phyloP scores from a whole-genome alignment of 2,797 vertebrate species.

The Graptemys geographica region DNA sequence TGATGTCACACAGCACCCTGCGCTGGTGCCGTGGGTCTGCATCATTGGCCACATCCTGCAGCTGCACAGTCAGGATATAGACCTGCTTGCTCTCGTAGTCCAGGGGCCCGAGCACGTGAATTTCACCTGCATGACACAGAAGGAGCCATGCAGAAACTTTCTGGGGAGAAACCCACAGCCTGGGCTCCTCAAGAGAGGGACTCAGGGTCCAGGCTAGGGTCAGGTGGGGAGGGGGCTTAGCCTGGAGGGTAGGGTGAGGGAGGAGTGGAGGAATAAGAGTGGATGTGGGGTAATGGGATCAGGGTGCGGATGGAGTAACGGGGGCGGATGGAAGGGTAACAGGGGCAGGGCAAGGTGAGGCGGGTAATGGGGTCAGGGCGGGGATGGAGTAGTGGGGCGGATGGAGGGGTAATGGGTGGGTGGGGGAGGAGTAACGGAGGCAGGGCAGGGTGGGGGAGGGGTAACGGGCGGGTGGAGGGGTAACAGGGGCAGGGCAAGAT shows the following conservation, averaged over 20 bases:
- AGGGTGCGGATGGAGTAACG: not conserved
- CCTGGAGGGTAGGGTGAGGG: not conserved
- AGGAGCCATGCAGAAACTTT: not conserved
- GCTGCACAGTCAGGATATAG: constrained; percentile 68
- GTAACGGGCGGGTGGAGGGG: not conserved
- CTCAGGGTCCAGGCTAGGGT: not conserved
- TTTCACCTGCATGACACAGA: constrained; percentile 52
- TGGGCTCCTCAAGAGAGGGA: not conserved
- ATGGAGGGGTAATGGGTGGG: too few species aligned
- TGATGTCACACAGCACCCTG: constrained; percentile 69
- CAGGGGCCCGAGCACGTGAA: constrained; percentile 67
- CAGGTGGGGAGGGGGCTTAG: too few species aligned
- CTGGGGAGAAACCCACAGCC: not conserved
- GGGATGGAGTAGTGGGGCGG: too few species aligned
- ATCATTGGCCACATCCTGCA: constrained; percentile 78
- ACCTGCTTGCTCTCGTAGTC: constrained; percentile 69
- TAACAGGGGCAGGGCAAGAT: too few species aligned
- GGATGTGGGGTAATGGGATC: not conserved
- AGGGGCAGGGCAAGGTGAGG: too few species aligned
- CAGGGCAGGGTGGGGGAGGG: too few species aligned
- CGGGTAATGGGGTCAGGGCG: too few species aligned
- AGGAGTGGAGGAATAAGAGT: not conserved
- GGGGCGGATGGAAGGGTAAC: fast-evolving
- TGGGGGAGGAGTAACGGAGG: too few species aligned
- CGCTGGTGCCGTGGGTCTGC: not conserved